Conservation (phyloP, 2,888 invertebrate species). For the Atrina japonica region DNA sequence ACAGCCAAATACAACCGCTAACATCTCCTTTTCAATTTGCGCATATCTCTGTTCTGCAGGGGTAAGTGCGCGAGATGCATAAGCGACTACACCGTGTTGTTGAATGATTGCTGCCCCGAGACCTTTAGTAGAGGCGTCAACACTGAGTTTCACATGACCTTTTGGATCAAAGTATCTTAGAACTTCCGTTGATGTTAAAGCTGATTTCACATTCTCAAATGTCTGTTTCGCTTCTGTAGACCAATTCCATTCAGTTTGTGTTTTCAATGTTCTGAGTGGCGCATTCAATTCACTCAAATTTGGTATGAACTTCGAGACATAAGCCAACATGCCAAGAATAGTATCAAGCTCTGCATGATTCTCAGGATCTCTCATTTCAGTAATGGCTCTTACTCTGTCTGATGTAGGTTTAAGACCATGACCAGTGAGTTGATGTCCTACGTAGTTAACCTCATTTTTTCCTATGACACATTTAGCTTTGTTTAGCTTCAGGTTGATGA, state of each 20-base stretch:
- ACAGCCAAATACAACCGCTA: constrained; percentile 27
- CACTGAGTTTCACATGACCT: constrained; percentile 10
- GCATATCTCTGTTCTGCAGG: constrained; percentile 20
- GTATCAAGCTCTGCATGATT: constrained; percentile 37
- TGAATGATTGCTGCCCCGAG: constrained; percentile 25
- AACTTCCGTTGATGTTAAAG: constrained; percentile 12
- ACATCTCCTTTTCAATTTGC: constrained; percentile 38
- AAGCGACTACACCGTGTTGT: constrained; percentile 18
- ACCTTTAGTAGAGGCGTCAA: constrained; percentile 27
- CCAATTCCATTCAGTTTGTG: constrained; percentile 19
- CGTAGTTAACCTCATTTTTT: constrained; percentile 39
- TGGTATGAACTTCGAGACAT: constrained; percentile 37
- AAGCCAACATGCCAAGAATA: constrained; percentile 29
- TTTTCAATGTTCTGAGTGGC: constrained; percentile 34
- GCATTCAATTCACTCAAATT: constrained; percentile 34
- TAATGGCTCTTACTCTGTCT: constrained; percentile 23
- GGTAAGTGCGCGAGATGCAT: constrained; percentile 17
- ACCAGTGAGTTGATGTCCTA: constrained; percentile 39
- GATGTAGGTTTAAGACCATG: constrained; percentile 35
- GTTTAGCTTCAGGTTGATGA: constrained; percentile 36
- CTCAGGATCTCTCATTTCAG: constrained; percentile 34
- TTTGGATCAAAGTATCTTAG: too few relatives aligned
- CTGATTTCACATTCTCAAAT: constrained; percentile 6
- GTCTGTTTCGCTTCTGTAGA: constrained; percentile 4
- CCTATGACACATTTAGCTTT: constrained; percentile 8